These are phyloP conservation scores for Macrotrachela quadricornifera DNA, from an alignment of 1,140 invertebrate species.

Conservation along the genomic window DNA sequence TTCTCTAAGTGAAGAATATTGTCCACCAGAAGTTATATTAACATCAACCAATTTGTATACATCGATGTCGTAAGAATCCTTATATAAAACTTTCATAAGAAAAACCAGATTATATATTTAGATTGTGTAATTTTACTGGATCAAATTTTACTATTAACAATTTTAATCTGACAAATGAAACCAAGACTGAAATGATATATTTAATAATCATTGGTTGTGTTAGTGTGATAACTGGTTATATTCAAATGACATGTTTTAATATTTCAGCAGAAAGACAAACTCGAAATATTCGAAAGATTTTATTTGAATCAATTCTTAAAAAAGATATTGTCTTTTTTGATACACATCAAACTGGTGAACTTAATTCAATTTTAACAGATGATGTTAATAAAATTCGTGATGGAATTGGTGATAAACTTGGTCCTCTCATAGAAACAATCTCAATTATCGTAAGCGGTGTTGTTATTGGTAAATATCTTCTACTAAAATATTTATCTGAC, in stretches of 20 bases:
- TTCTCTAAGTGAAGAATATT: no score
- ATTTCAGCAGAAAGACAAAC: conserved; percentile 19
- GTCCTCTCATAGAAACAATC: conserved; percentile 42
- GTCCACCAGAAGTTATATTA: no score
- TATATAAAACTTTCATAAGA: no score
- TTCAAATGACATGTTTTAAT: conserved; percentile 17
- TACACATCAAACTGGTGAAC: conserved; percentile 59
- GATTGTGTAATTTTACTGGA: no score
- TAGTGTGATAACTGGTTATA: conserved; percentile 1
- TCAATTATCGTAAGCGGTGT: conserved; percentile 20
- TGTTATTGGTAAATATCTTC: conserved; percentile 12
- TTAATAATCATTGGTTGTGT: background rate
- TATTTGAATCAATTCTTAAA: conserved; percentile 52
- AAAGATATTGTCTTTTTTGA: conserved; percentile 84
- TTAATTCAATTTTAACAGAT: conserved; percentile 51
- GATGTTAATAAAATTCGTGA: conserved; percentile 67
- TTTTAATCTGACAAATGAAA: background rate
- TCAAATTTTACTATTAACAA: no score
- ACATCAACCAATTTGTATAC: no score
- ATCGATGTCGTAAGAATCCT: no score
- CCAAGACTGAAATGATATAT: conserved; percentile 2
- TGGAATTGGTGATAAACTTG: conserved; percentile 66
- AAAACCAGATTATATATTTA: no score
- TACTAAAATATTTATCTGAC: no score
- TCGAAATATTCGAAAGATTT: conserved; percentile 15